phyloP scores from a whole-genome alignment of 1,140 invertebrate genomes.

The Plutomurus gul region DNA sequence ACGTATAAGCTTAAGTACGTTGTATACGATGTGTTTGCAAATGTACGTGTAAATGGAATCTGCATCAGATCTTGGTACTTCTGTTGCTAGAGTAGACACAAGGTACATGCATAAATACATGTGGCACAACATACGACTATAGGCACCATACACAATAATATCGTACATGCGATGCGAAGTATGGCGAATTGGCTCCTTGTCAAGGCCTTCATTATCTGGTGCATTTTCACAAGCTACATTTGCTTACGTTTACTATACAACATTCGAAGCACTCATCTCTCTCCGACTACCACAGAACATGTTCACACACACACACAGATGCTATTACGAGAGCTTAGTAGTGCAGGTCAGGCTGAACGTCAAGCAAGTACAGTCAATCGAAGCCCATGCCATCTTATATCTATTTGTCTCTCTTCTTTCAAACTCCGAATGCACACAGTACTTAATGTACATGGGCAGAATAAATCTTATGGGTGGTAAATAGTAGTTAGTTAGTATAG shows the following conservation, averaged over 20 bases:
- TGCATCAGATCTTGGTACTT: too few species aligned
- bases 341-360: not conserved
- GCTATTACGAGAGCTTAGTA: not conserved
- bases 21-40: too few species aligned
- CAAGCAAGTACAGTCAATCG: not conserved
- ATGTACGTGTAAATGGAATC: too few species aligned
- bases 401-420: not conserved
- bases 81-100: too few species aligned
- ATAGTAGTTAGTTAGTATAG: not conserved
- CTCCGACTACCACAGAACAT: not conserved
- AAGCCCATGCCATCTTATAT: not conserved
- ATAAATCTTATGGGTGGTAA: not conserved
- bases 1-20: too few species aligned
- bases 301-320: not conserved
- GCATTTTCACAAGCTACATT: conserved; percentile 11
- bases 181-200: conserved; percentile 32
- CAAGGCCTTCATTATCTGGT: conserved; percentile 39
- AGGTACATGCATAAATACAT: not conserved
- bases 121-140: too few species aligned
- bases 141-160: not conserved
- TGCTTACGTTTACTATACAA: not conserved
- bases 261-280: not conserved
- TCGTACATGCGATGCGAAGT: not conserved
- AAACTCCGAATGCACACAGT: too few species aligned
- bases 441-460: too few species aligned